Evolutionary conservation across 2,888 invertebrate genomes (phyloP), one percentile per base, ranked within the genome.

Genomic region (Luffia ferchaultella): DNA sequence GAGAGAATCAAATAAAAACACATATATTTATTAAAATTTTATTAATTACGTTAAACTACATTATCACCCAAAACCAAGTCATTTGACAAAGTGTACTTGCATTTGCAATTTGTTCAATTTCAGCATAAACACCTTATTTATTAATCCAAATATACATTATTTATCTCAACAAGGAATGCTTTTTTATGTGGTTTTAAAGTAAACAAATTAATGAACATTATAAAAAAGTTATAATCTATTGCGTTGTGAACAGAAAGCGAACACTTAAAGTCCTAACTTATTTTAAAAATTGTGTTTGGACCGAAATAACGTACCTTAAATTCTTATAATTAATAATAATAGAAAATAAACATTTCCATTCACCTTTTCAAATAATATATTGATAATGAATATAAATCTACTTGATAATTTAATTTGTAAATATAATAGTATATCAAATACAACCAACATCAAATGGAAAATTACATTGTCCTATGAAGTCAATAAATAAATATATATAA

Each of bases 31-130:
- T 65, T 62, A 75, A 73, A 67, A 66, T 73, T 73, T 76, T 76
- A 76, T 76, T 75, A 67, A 61, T 68, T 70, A 76, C 74, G 75
- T 68, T 67, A 70, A 67, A 67, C 74, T 78, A 77, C 76, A 75
- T 72, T 30, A 30, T 73, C 82, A 79, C 75, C 30, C 78, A 73
- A 77, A 79, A 82, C 83, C 82, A 76, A 68, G 30, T 30, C 30
- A 30, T 30, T 30, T 30, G 30, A 30, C 43, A 43, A 17, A 43
- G n/a, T 43, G 43, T 43, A 16, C 17, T 43, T 43, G n/a, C 17
- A 17, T 43, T 43, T 16, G 7, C 43, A 16, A 43, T 16, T n/a
- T 17, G 47, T 79, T 80, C 82, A 77, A 70, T 66, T 65, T 46
- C 19, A 20, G 16, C 16, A 45, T 50, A 15, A 18, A 16, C 41